Evolutionary conservation across 2,797 vertebrate species (phyloP), one percentile per base, ranked within the genome.

Genomic region (Trachurus trachurus): DNA sequence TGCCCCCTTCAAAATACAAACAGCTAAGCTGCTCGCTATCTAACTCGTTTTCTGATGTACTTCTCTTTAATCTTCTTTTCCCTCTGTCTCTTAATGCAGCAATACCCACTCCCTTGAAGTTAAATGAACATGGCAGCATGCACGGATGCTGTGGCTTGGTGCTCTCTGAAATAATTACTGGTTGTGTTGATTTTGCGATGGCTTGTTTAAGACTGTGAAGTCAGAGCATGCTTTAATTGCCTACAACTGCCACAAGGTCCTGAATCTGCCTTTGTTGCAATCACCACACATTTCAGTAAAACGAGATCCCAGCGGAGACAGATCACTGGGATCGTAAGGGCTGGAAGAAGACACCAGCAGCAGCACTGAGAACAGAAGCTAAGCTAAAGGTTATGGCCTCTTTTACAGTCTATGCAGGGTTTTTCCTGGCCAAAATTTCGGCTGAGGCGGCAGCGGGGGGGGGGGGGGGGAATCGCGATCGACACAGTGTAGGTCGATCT

Each of bases 1-100:
- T 29, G 5, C 19, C 40, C 58, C 49, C 47, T 58, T 64, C n/a
- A 70, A 68, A 73, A 54, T 39, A 64, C 58, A 74, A 71, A 72
- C 22, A 56, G 9, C 40, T 74, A 66, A 87, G 76, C 68, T 59
- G 40, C 50, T 78, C 60, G 44, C 15, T 2, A n/a, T 66, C 42
- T 42, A 31, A 66, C 69, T 60, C 47, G 8, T 77, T 12, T 50
- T 62, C 50, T n/a, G 11, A 65, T 45, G n/a, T 68, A 39, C 6
- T 57, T 76, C 39, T 67, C 13, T 57, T 22, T 7, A 31, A 21
- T 56, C 22, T 49, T 47, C 22, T 66, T 58, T 31, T 68, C 17
- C 9, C 2, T 61, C 9, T 8, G 3, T 53, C 39, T 74, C 17
- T 64, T 53, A 74, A 82, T 60, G 66, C 45, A 82, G 49, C 47